Evolutionary conservation across 2,888 invertebrate species (phyloP), one percentile per base, ranked within the genome.

Genomic region (Clepsis dumicolana): DNA sequence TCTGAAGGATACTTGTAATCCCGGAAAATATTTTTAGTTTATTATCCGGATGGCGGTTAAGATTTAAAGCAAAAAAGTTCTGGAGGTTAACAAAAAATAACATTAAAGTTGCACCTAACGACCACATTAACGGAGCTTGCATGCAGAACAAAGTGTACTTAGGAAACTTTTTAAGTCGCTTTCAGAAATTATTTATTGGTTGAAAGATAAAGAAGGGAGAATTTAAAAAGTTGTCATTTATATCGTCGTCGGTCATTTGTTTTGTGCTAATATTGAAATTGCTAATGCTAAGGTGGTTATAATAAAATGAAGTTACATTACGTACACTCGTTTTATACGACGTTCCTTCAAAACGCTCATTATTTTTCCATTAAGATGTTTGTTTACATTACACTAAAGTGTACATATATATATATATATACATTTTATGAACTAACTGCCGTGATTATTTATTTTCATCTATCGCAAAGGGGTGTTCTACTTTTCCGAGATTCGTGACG

Each of bases 141-240:
- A 60, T 60, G 32, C 25, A 53, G 16, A 66, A 60, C 32, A 61
- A 61, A 61, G 65, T 54, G 53, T 35, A 16, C 60, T 65, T 60
- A 38, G 12, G 7, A 54, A 66, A 65, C 60, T 65, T 65, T 53
- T 64, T 35, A 57, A 44, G 53, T 60, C 53, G 44, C 53, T 32
- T 32, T 24, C 18, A 32, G n/a, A 50, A 65, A 65, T 60, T 53
- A 65, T 66, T 66, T 66, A 61, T 66, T 18, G 65, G 14, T 24
- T 54, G 53, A 44, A 53, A 60, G 52, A 61, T 53, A 54, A 54
- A 32, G 54, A 50, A 57, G 32, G 24, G 21, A 27, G 32, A 53
- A 53, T 32, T 32, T 66, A 54, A 60, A 61, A 66, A 66, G 65
- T 65, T 60, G 10, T 53, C 53, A 65, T 65, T 65, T 65, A 60